Evolutionary conservation across 2,888 invertebrate genomes (phyloP), one percentile per base, ranked within the genome.

Genomic region (Galeruca laticollis): DNA sequence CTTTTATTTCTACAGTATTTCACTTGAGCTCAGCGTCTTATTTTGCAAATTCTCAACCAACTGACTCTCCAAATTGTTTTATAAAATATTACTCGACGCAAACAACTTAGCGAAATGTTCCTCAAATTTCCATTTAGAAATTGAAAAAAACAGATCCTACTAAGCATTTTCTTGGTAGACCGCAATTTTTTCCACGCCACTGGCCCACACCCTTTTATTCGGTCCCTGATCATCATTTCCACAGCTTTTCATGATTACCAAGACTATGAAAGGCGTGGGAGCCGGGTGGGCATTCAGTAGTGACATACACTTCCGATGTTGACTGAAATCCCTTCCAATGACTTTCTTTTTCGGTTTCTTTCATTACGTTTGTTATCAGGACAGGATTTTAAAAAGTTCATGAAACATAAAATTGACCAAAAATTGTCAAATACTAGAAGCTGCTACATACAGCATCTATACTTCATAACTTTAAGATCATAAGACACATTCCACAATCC

Each of bases 191-290:
- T 70, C 68, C 66, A 68, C 70, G 70, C 70, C 68, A 71, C 68
- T 73, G 73, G 64, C 43, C 68, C 60, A 65, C 64, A 60, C 56
- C 61, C 70, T 63, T 70, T 69, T 67, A 66, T 69, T 63, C 70
- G 62, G 43, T 66, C 70, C 61, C 70, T 66, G 68, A 70, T 73
- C 68, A 70, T 62, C 73, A 64, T 72, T 70, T 72, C 72, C 72
- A 72, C 65, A 64, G 40, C 68, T 68, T 68, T 68, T 37, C 56
- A 43, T 52, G 57, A 72, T 67, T 49, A 60, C 56, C 52, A 57
- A 54, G 69, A 66, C 57, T 20, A 40, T 54, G 49, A 21, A 63
- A 62, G 54, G 54, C 26, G 15, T 9, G 26, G 31, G 54, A 54
- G 33, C 15, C 54, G 54, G 56, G 47, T 68, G 59, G 51, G 60